Conservation (phyloP, 2,797 vertebrate species). For the Lacerta viridis region DNA sequence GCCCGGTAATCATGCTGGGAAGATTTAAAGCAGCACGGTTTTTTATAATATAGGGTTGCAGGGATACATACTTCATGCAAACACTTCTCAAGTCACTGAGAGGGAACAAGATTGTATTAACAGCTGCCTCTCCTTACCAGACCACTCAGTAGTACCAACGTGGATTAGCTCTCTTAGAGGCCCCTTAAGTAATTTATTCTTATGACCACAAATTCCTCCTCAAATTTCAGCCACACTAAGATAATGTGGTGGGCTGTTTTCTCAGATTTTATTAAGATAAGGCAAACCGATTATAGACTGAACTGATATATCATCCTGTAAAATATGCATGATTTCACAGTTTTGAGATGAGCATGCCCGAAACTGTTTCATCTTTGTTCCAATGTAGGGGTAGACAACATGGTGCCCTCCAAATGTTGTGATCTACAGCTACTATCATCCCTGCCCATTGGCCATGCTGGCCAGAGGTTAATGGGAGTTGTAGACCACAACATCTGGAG, state of each 20-base stretch:
- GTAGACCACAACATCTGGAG: not conserved
- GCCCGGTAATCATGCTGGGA: constrained; percentile 8
- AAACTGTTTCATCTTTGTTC: not conserved
- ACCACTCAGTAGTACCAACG: not conserved
- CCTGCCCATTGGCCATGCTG: not conserved
- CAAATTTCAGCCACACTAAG: not conserved
- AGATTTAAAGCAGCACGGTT: constrained; percentile 30
- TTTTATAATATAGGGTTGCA: constrained; percentile 1
- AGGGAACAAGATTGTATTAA: constrained; percentile 3
- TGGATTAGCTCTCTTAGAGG: not conserved
- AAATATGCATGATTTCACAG: not conserved
- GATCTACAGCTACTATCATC: not conserved
- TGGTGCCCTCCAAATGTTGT: no score
- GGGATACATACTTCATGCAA: constrained; percentile 15
- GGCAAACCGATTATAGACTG: not conserved
- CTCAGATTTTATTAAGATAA: not conserved
- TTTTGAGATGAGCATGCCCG: not conserved
- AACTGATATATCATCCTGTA: not conserved
- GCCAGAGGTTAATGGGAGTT: no score
- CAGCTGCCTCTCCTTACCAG: constrained; percentile 12
- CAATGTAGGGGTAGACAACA: not conserved
- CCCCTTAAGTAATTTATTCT: not conserved
- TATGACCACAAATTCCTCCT: constrained; percentile 1
- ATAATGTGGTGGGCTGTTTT: not conserved
- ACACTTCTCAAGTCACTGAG: not conserved